phyloP scores from a whole-genome alignment of 2,113 vertebrate species.

The Misgurnus anguillicaudatus region DNA sequence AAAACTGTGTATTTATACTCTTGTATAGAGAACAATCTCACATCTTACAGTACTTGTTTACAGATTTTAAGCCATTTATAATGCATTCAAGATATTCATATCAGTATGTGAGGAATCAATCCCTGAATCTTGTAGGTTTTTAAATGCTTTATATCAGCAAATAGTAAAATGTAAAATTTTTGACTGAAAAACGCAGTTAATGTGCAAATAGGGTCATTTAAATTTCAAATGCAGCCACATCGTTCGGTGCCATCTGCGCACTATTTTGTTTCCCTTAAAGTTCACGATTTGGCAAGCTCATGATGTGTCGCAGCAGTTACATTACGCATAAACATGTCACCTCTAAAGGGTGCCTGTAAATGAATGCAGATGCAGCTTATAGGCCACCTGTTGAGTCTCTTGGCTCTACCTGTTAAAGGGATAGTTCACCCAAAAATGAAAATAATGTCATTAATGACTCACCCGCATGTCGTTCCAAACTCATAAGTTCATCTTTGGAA shows the following conservation, averaged over 20 bases:
- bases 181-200: neutral
- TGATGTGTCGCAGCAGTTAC: neutral
- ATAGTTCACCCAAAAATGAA: too few species aligned
- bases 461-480: too few species aligned
- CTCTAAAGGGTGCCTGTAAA: neutral
- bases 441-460: too few species aligned
- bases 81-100: neutral
- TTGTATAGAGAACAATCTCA: neutral
- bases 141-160: too few species aligned
- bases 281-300: too few species aligned
- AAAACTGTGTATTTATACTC: neutral
- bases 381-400: too few species aligned
- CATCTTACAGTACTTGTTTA: neutral
- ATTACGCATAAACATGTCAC: neutral
- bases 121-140: too few species aligned
- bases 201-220: neutral
- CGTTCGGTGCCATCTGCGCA: neutral
- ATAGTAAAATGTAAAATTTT: too few species aligned
- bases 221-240: neutral
- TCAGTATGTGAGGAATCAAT: neutral
- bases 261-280: too few species aligned
- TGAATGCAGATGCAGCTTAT: neutral
- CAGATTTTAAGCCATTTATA: too few species aligned
- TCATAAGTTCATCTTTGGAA: too few species aligned
- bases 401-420: neutral